Base-by-base conservation (phyloP, 2,888 invertebrate genomes). In the Andrena bicolor region DNA sequence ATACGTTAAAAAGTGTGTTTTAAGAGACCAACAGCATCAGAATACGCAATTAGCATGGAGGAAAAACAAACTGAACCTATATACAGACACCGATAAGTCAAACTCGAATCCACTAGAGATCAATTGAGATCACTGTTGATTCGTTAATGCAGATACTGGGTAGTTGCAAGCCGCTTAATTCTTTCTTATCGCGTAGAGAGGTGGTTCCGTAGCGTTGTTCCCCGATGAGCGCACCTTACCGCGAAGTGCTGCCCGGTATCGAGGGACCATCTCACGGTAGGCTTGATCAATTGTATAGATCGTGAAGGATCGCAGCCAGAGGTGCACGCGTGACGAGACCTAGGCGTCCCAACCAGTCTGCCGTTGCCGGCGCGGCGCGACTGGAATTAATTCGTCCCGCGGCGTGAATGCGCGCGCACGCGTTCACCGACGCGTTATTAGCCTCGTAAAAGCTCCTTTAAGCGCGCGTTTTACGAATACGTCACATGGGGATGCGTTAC, bases 341-440 rank as follows among this genome's bases (percentile, higher is more conserved):
- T 32, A 65, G 73, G 48, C 69, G 48, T 51, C 51, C 51, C 51
- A 51, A 72, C 74, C 71, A 79, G 84, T 77, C 71, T 74, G 76
- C n/a, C 32, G 68, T 60, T 58, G 60, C 35, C 83, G 84, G 48
- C 84, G 76, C 80, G 85, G 75, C 79, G 76, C 80, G 87, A 75
- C 79, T 75, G 41, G 88, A 90, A 88, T 89, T 87, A 87, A 89
- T 89, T 89, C 82, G 76, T 82, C 73, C 71, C 76, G 61, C 85
- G 69, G 80, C 61, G 69, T 56, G 82, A 78, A 60, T 72, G 74
- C 80, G 83, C 82, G 82, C 82, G 76, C 86, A 70, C 82, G 56
- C 41, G 81, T 72, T 61, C 65, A 16, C 48, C 80, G 20, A 51
- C 74, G 71, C 81, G 76, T 90, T 90, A 89, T 91, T 87, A 74